Conservation (phyloP, 1,140 invertebrate species). For the Antheraea mylitta region DNA sequence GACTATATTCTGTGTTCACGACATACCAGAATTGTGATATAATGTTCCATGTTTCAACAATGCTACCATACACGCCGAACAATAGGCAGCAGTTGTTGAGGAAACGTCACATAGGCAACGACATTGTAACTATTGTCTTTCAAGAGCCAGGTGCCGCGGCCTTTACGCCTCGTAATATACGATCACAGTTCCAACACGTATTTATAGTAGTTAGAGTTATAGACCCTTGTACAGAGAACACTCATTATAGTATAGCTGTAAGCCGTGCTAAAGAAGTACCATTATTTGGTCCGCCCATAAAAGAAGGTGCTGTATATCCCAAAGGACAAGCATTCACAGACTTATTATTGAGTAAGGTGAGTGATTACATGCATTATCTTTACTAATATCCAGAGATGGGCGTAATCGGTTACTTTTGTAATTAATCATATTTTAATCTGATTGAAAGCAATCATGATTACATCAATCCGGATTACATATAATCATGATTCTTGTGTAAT, state of each 20-base stretch:
- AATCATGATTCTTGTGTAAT: no score
- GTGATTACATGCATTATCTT: background rate
- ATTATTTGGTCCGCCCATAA: constrained; percentile 96
- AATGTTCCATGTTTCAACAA: constrained; percentile 97
- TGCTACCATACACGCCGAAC: constrained; percentile 95
- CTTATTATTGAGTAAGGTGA: constrained; percentile 95
- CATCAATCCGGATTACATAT: no score
- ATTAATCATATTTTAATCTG: no score
- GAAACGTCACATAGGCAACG: constrained; percentile 96
- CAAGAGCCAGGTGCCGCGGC: constrained; percentile 97
- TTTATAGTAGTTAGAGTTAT: constrained; percentile 95
- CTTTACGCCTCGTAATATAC: constrained; percentile 95
- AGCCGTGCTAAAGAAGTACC: constrained; percentile 97
- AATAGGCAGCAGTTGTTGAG: constrained; percentile 94
- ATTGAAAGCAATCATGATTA: no score
- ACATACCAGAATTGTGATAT: constrained; percentile 92
- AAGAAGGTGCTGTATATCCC: constrained; percentile 89
- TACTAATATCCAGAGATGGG: no score
- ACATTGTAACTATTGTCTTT: constrained; percentile 98
- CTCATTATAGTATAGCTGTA: constrained; percentile 94
- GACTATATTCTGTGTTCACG: constrained; percentile 91
- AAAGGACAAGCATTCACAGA: constrained; percentile 95
- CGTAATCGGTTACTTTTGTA: no score
- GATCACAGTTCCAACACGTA: constrained; percentile 98
- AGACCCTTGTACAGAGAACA: constrained; percentile 95